Evolutionary conservation across 2,888 invertebrate species (phyloP), one percentile per base, ranked within the genome.

Genomic region (Ennomos erosarius): DNA sequence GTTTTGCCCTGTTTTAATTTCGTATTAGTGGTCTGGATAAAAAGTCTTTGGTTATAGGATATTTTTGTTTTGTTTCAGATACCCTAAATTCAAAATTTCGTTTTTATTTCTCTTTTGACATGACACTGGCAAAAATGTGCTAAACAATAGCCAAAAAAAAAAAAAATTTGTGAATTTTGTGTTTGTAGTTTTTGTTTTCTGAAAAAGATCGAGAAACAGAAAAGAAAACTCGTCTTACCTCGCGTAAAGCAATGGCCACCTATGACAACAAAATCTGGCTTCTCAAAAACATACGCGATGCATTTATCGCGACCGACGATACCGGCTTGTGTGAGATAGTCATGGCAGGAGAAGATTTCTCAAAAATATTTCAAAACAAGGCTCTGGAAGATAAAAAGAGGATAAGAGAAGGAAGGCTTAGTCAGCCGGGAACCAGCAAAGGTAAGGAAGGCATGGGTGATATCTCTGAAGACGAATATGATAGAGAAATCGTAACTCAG

Each of bases 241-340:
- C 13, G 34, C 42, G 6, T 37, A 13, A 36, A 59, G 60, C 46
- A 45, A 99, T 99, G 99, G 98, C 98, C 70, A 95, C 98, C 67
- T 98, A 98, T 86, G 98, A 99, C 85, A 98, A 99, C 88, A 96
- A 96, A 85, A 96, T 96, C 75, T 99, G 98, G 96, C 93, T 99
- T 47, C 93, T 99, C 51, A 97, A 98, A 60, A 98, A 98, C 87
- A 97, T 99, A 69, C 94, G 98, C 57, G 98, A 98, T 86, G 98
- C 98, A 9, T 99, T 98, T 87, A 97, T 99, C 79, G 97, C 98
- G 26, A 97, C 98, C 16, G 99, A 99, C 90, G 98, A 99, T 87
- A 98, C 98, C 73, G 97, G 98, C 57, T 96, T 98, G 93, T 98
- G 98, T 85, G 98, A 99, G 86, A 94, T 96, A 76, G 96, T 98